phyloP scores from a whole-genome alignment of 2,888 invertebrate species.

The Latrodectus hesperus region DNA sequence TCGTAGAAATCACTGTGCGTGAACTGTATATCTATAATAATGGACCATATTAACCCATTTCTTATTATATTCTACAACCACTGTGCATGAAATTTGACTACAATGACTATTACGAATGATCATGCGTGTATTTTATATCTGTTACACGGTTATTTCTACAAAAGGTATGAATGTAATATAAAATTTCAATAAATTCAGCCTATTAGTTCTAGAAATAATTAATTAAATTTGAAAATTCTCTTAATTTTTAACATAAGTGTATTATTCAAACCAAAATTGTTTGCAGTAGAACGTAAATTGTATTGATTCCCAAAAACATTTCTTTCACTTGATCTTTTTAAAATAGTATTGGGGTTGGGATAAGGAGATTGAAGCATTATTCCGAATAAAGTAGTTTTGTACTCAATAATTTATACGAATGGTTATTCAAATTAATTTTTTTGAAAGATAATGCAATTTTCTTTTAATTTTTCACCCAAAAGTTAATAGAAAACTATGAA shows the following conservation, averaged over 20 bases:
- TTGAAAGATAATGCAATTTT: no score
- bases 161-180: not conserved
- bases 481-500: no score
- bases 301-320: no score
- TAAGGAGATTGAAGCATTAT: no score
- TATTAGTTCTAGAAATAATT: not conserved
- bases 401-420: no score
- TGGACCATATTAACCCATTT: not conserved
- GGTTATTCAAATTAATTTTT: no score
- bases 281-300: no score
- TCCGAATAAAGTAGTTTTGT: no score
- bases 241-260: not conserved
- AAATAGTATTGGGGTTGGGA: no score
- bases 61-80: not conserved
- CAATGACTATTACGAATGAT: not conserved
- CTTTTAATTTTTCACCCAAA: no score
- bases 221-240: not conserved
- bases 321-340: no score
- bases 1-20: not conserved
- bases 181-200: not conserved
- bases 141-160: not conserved
- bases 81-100: not conserved
- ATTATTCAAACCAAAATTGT: no score
- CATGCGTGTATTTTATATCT: not conserved
- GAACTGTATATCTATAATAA: not conserved